These are phyloP conservation scores for Dendropsophus ebraccatus DNA, from an alignment of 2,113 vertebrate genomes.

Conservation along the genomic window DNA sequence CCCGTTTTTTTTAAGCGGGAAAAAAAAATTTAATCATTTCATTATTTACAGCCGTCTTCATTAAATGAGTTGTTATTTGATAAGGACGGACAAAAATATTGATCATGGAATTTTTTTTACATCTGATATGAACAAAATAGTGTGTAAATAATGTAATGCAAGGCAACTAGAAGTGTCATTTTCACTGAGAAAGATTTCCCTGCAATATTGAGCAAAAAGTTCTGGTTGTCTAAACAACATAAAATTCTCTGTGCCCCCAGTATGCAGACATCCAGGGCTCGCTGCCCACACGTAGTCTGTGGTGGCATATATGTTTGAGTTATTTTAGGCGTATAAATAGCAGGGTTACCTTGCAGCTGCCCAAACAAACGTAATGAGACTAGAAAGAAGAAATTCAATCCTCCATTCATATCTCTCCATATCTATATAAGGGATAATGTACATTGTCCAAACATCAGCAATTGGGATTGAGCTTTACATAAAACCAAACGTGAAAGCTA, in stretches of 20 bases:
- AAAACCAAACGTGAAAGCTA: slow-evolving; percentile 21
- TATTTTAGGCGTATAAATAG: slow-evolving; percentile 21
- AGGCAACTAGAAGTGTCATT: background rate
- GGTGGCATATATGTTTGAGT: background rate
- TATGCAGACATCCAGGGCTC: background rate
- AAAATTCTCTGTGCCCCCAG: background rate
- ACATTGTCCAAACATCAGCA: slow-evolving; percentile 3
- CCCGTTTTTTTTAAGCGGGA: no score
- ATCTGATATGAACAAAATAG: no score
- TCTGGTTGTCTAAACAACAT: background rate
- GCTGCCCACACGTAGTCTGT: background rate
- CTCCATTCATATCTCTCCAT: background rate
- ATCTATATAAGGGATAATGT: background rate
- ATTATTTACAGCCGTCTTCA: no score
- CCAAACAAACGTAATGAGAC: slow-evolving; percentile 17
- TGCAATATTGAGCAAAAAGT: background rate
- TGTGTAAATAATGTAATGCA: no score
- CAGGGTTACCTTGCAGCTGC: slow-evolving; percentile 30
- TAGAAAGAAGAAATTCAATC: slow-evolving; percentile 15
- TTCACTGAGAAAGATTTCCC: background rate
- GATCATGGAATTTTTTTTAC: no score
- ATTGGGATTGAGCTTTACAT: slow-evolving; percentile 25
- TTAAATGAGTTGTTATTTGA: no score
- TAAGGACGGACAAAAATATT: no score
- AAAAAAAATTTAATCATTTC: no score